phyloP scores from a whole-genome alignment of 2,113 vertebrate species.

The Hippolais icterina region DNA sequence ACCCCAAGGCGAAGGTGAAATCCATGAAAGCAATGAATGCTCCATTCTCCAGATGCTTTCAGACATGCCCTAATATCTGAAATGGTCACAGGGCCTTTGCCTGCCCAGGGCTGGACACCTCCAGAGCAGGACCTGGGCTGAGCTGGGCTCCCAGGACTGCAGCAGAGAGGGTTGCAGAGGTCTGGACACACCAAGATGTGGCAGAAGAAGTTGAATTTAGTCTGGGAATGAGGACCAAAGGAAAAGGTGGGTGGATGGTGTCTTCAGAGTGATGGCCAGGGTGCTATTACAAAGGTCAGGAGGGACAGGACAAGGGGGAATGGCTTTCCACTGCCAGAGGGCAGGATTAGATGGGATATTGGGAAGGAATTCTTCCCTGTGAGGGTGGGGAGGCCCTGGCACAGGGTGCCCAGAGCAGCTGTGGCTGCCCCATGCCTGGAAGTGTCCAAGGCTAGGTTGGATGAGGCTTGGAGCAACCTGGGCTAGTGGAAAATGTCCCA shows the following conservation, averaged over 20 bases:
- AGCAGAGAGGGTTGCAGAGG: neutral
- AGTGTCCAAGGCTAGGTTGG: neutral
- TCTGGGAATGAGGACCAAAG: neutral
- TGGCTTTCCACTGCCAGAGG: neutral
- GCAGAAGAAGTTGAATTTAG: neutral
- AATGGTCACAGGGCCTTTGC: neutral
- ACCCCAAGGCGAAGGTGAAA: neutral
- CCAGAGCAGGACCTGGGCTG: neutral
- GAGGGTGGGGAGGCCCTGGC: neutral
- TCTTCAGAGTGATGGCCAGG: neutral
- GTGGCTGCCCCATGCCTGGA: neutral
- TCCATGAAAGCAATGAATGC: neutral
- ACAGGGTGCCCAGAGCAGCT: fast-evolving
- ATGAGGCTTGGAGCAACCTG: fast-evolving
- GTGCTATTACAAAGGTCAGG: neutral
- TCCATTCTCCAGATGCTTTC: fast-evolving
- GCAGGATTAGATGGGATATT: neutral
- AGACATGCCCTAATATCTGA: neutral
- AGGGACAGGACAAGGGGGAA: neutral
- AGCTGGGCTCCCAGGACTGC: neutral
- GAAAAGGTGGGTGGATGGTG: neutral
- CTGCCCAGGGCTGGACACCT: neutral
- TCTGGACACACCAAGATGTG: neutral
- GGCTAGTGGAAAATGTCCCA: fast-evolving
- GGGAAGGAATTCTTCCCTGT: neutral